Evolutionary conservation across 2,797 vertebrate species (phyloP).

Genomic region (Limosa lapponica): DNA sequence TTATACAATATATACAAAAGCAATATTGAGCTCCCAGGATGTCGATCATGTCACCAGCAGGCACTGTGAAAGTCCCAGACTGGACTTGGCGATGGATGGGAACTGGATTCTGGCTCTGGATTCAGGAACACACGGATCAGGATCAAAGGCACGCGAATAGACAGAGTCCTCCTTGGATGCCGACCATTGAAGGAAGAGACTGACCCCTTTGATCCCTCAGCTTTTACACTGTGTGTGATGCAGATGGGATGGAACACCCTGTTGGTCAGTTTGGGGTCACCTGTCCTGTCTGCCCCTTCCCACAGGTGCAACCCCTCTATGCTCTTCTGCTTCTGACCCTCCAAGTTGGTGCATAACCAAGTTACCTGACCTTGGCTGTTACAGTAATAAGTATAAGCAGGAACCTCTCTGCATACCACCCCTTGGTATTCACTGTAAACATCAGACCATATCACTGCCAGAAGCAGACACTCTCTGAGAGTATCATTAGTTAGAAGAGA

Average conservation of each 20-base stretch:
- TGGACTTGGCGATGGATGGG: background rate
- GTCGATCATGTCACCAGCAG: background rate
- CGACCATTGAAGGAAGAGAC: background rate
- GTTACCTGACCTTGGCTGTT: background rate
- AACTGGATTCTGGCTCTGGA: background rate
- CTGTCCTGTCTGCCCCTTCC: background rate
- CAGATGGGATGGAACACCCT: background rate
- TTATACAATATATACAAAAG: background rate
- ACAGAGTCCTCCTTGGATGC: background rate
- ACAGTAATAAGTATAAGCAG: background rate
- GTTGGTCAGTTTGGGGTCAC: background rate
- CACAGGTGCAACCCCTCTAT: background rate
- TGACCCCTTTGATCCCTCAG: background rate
- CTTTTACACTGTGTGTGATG: background rate
- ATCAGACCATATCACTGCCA: background rate
- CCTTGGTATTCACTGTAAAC: background rate
- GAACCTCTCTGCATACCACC: background rate
- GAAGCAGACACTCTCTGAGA: background rate
- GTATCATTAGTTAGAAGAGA: background rate
- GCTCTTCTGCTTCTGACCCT: background rate
- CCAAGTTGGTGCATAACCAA: background rate
- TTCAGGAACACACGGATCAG: background rate
- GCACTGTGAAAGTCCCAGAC: background rate
- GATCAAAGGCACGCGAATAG: background rate
- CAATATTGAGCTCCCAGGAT: background rate